Base-by-base conservation (phyloP, 1,140 invertebrate genomes). In the Papilio glaucus region DNA sequence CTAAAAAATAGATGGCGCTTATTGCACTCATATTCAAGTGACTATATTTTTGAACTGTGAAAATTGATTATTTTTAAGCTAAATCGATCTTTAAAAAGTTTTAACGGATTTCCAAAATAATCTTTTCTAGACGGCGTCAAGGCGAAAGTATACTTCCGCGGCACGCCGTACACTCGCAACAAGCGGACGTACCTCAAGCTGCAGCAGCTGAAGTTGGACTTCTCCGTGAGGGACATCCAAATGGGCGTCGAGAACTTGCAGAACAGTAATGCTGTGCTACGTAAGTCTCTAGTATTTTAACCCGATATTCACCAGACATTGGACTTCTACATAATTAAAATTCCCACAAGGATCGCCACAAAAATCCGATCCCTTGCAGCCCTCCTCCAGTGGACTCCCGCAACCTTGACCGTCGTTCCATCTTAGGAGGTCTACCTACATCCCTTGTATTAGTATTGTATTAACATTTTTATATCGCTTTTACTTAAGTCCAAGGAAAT, bases 191-290 rank as follows among this genome's bases (percentile, higher is more conserved):
- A 95, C 81, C 89, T 97, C 12, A 94, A 94, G 74, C 87, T 97
- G 15, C 94, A 97, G 81, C 95, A 97, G 77, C 91, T 97, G 0
- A 97, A 97, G 87, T 96, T 97, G 94, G 96, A 97, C 84, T 97
- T 97, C 88, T 96, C 95, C 81, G 96, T 97, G 2, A 95, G 95
- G 84, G 94, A 96, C 79, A 97, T 97, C 39, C 94, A 94, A 84
- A 97, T 97, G 96, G 96, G 96, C 0, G 96, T 97, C 15, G 95
- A 97, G 81, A 97, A 97, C 82, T 94, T 97, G 53, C 95, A 96
- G 74, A 96, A 96, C 85, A 95, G 96, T 72, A 97, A 97, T 81
- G 93, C 95, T 10, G 96, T 97, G 65, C 90, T 97, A 77, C 95
- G 97, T 97, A 94, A 95, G 49, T 53, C 18, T 24, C 3, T 3